These are phyloP conservation scores for Lasioglossum marginatum DNA, from an alignment of 2,888 invertebrate species.

Conservation along the genomic window DNA sequence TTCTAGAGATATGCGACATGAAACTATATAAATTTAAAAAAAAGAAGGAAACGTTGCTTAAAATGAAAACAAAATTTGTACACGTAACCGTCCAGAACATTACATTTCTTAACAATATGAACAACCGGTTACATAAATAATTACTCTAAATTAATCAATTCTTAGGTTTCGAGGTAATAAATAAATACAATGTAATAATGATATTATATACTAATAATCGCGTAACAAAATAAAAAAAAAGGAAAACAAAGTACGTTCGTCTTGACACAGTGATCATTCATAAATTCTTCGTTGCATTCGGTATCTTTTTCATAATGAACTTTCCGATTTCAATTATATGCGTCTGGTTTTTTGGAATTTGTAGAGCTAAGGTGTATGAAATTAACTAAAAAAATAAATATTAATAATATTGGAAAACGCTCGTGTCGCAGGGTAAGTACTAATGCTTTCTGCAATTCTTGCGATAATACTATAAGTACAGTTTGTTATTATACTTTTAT, in stretches of 20 bases:
- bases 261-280: conserved; percentile 9
- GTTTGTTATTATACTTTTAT: conserved; percentile 45
- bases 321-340: conserved; percentile 11
- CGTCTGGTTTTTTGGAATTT: conserved; percentile 36
- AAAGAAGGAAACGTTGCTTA: neutral
- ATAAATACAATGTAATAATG: conserved; percentile 28
- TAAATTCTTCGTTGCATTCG: conserved; percentile 35
- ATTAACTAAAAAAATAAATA: conserved; percentile 61
- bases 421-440: conserved; percentile 48
- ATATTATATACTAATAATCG: conserved; percentile 16
- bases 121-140: neutral
- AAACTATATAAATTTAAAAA: no score
- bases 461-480: conserved; percentile 52
- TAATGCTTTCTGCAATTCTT: conserved; percentile 47
- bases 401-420: conserved; percentile 71
- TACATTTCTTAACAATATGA: conserved; percentile 16
- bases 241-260: conserved; percentile 12
- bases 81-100: neutral
- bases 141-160: conserved; percentile 15
- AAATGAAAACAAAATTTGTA: conserved; percentile 25
- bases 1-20: neutral
- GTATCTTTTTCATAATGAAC: conserved; percentile 29
- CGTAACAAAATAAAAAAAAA: conserved; percentile 23
- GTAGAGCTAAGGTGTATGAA: conserved; percentile 23
- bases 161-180: conserved; percentile 13